Evolutionary conservation across 2,888 invertebrate genomes (phyloP).

Genomic region (Lottia gigantea): DNA sequence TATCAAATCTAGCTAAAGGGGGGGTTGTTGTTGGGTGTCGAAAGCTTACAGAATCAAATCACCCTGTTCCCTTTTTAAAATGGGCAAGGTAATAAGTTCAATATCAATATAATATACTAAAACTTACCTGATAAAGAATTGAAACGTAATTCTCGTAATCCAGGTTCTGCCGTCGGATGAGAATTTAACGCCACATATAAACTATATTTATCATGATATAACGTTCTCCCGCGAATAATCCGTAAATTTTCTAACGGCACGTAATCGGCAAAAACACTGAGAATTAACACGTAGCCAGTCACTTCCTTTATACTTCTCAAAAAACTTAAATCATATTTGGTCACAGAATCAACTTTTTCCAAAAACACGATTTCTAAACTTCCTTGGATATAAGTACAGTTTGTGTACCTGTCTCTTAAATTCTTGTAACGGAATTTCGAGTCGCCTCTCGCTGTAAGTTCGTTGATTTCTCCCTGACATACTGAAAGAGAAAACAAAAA

Average conservation of each 20-base stretch:
- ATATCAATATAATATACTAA: background rate
- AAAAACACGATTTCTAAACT: constrained; percentile 98
- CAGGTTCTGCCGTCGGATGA: constrained; percentile 76
- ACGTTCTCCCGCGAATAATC: constrained; percentile 91
- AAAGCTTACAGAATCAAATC: too few relatives aligned
- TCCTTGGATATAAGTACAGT: constrained; percentile 98
- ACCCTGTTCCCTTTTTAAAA: too few relatives aligned
- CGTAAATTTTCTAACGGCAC: constrained; percentile 89
- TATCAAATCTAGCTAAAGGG: too few relatives aligned
- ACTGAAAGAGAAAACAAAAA: constrained; percentile 42
- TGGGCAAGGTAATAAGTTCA: too few relatives aligned
- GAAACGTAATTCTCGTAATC: constrained; percentile 58
- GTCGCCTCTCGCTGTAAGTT: constrained; percentile 43
- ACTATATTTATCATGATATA: constrained; percentile 76
- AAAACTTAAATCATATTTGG: constrained; percentile 87
- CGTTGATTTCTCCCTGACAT: constrained; percentile 53
- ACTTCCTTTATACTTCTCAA: constrained; percentile 91
- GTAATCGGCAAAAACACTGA: constrained; percentile 86
- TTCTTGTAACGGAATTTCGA: constrained; percentile 43
- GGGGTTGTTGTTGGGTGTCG: too few relatives aligned
- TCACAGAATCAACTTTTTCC: constrained; percentile 48
- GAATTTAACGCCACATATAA: constrained; percentile 60
- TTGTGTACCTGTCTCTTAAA: constrained; percentile 78
- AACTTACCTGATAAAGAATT: constrained; percentile 53
- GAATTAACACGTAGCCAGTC: constrained; percentile 95